Evolutionary conservation across 2,888 invertebrate species (phyloP).

Genomic region (Napeogenes sylphis): DNA sequence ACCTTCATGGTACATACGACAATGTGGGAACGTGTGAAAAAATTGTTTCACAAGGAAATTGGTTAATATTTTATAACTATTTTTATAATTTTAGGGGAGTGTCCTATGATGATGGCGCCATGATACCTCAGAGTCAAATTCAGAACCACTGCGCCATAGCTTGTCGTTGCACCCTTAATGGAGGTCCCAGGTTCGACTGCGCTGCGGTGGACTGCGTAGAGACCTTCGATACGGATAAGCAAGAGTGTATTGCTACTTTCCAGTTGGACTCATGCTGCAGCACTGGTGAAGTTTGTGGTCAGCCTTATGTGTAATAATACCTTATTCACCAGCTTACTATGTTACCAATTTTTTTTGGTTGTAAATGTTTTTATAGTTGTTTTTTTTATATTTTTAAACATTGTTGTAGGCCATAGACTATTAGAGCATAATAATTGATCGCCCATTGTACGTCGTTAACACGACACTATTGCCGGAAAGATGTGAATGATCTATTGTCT

Average conservation of each 20-base stretch:
- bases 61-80: not conserved
- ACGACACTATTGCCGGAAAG: conserved; percentile 17
- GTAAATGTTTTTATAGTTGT: too few relatives aligned
- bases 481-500: conserved; percentile 33
- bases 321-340: not conserved
- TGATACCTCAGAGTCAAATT: conserved; percentile 54
- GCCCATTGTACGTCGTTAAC: not conserved
- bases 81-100: conserved; percentile 51
- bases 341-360: too few relatives aligned
- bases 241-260: conserved; percentile 58
- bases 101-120: conserved; percentile 46
- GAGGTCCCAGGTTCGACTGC: conserved; percentile 56
- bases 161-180: conserved; percentile 52
- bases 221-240: conserved; percentile 50
- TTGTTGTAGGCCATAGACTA: too few relatives aligned
- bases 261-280: conserved; percentile 64
- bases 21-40: too few relatives aligned
- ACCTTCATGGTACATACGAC: too few relatives aligned
- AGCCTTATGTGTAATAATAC: conserved; percentile 23
- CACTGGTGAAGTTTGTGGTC: conserved; percentile 63
- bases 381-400: too few relatives aligned
- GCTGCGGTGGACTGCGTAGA: conserved; percentile 68
- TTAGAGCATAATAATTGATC: not conserved
- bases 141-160: conserved; percentile 61
- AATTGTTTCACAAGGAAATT: too few relatives aligned